These are phyloP conservation scores for Agelastica alni DNA, from an alignment of 2,888 invertebrate species.

Conservation along the genomic window DNA sequence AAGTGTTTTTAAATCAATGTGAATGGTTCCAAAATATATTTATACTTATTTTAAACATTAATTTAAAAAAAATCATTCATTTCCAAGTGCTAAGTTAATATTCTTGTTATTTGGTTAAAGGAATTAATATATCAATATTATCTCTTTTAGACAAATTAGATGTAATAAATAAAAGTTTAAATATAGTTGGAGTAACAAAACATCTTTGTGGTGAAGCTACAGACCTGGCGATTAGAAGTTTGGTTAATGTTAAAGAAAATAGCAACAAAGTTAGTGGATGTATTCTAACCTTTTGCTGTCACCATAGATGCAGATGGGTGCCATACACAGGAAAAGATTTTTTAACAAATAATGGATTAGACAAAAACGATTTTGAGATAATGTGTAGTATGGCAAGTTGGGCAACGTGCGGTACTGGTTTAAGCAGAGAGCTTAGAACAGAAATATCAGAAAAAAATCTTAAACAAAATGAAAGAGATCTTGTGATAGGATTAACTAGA, in stretches of 20 bases:
- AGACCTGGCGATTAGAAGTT: constrained; percentile 75
- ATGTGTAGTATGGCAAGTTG: constrained; percentile 85
- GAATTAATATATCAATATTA: too few species aligned
- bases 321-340: constrained; percentile 68
- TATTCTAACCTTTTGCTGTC: constrained; percentile 86
- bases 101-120: too few species aligned
- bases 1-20: too few species aligned
- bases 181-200: constrained; percentile 79
- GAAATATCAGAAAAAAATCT: constrained; percentile 17
- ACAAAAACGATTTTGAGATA: constrained; percentile 68
- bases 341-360: constrained; percentile 12
- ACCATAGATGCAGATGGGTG: constrained; percentile 79
- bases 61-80: too few species aligned
- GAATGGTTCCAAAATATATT: too few species aligned
- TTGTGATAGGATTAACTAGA: constrained; percentile 50
- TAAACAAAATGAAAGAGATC: constrained; percentile 37
- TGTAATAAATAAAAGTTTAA: constrained; percentile 55
- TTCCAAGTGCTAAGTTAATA: too few species aligned
- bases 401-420: constrained; percentile 82
- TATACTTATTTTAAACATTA: not conserved
- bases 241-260: constrained; percentile 57
- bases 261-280: constrained; percentile 60
- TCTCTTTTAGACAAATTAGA: constrained; percentile 62
- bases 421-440: constrained; percentile 59
- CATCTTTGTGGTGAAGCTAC: constrained; percentile 90